These are phyloP conservation scores for Columba janthina DNA, from an alignment of 2,113 vertebrate species.

Conservation along the genomic window DNA sequence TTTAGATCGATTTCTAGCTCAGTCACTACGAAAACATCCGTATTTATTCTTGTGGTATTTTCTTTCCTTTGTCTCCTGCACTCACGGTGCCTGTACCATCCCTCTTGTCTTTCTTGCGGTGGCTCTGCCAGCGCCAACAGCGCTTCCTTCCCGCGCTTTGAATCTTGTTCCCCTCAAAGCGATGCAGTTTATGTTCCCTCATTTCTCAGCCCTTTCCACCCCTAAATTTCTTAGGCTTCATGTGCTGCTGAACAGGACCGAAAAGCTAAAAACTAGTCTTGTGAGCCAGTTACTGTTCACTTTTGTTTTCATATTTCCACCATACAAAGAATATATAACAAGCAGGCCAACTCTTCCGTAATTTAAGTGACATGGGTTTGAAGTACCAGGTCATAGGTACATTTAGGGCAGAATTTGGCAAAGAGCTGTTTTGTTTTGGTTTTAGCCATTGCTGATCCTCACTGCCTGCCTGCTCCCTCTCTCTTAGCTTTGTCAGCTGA, in stretches of 20 bases:
- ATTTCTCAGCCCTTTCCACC: neutral
- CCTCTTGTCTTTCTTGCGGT: too few relatives aligned
- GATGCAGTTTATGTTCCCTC: neutral
- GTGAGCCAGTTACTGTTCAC: neutral
- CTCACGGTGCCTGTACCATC: fast-evolving
- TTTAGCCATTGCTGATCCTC: neutral
- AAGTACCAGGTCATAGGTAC: neutral
- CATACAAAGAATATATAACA: neutral
- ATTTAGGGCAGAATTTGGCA: neutral
- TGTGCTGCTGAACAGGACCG: neutral
- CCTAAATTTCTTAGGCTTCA: neutral
- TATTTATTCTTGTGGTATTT: neutral
- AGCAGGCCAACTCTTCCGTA: neutral
- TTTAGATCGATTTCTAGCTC: neutral
- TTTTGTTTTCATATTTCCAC: neutral
- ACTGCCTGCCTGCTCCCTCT: neutral
- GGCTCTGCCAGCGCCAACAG: fast-evolving
- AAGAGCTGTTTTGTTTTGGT: neutral
- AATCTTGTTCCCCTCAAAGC: neutral
- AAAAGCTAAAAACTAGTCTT: neutral
- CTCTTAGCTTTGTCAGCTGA: neutral
- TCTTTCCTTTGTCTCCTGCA: neutral
- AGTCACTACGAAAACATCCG: neutral
- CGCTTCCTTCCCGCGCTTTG: fast-evolving
- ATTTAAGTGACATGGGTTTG: neutral